Percentiles rank a stretch among this genome's conserved stretches.
Conservation (phyloP, 2,113 vertebrate genomes). For the Falco punctatus region DNA sequence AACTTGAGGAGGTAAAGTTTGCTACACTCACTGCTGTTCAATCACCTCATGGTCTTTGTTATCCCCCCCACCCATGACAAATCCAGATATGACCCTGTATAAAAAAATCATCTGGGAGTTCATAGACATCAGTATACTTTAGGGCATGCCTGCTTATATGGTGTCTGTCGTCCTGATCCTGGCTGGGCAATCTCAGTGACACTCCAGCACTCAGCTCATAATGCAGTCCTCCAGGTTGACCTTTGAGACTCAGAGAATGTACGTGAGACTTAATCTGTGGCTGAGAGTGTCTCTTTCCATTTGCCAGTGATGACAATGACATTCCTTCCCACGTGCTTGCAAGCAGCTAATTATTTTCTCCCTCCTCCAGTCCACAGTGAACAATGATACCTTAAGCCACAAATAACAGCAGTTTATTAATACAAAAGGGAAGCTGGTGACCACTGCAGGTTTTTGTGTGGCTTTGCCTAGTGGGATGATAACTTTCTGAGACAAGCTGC, state of each 20-base stretch:
- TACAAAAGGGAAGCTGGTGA: not conserved
- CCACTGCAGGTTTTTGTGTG: not conserved
- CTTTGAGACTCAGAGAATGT: not conserved
- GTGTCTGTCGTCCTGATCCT: not conserved
- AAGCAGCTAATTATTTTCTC: conserved; percentile 20
- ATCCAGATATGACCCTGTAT: not conserved
- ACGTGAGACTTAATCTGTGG: not conserved
- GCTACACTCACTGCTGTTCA: not conserved
- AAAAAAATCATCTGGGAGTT: not conserved
- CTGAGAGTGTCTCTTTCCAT: not conserved
- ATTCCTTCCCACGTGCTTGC: not conserved
- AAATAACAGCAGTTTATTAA: not conserved
- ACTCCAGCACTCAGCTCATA: not conserved
- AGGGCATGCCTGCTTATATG: not conserved
- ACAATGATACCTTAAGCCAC: not conserved
- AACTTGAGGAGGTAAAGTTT: not conserved
- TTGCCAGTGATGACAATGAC: not conserved
- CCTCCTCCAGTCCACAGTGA: not conserved
- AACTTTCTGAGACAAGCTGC: not conserved
- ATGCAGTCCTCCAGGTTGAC: not conserved
- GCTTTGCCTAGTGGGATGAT: not conserved
- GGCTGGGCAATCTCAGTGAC: not conserved
- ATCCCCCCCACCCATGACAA: not conserved
- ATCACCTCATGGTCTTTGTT: not conserved
- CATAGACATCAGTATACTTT: not conserved